Conservation (phyloP, 2,888 invertebrate genomes). For the Cheilosia grossa region DNA sequence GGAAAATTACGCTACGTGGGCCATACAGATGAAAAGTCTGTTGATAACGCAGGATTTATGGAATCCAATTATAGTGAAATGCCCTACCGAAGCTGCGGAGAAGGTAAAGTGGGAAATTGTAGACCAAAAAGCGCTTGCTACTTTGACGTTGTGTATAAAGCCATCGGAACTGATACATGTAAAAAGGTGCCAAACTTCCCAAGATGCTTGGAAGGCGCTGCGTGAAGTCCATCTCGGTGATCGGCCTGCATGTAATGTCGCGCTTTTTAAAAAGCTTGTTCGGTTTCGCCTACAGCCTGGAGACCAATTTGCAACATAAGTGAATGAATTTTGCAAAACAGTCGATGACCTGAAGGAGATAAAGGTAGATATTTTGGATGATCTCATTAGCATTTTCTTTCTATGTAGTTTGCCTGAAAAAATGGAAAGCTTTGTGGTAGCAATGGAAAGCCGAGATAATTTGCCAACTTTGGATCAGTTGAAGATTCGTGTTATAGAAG, state of each 20-base stretch:
- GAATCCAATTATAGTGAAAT: conserved; percentile 18
- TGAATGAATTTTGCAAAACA: conserved; percentile 45
- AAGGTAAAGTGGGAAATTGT: neutral
- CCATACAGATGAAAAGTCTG: conserved; percentile 51
- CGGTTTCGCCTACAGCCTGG: conserved; percentile 13
- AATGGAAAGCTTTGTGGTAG: conserved; percentile 51
- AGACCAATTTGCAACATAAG: conserved; percentile 8
- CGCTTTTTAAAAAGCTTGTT: too few relatives aligned
- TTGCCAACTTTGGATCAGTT: conserved; percentile 37
- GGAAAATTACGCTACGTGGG: conserved; percentile 52
- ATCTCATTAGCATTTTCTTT: conserved; percentile 45
- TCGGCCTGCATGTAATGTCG: too few relatives aligned
- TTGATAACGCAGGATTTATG: conserved; percentile 52
- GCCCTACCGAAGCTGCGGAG: neutral
- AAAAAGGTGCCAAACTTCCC: conserved; percentile 37
- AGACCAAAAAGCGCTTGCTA: conserved; percentile 16
- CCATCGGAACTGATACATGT: conserved; percentile 44
- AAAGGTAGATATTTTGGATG: conserved; percentile 21
- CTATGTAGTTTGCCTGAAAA: conserved; percentile 49
- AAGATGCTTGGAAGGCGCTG: conserved; percentile 36
- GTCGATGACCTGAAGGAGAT: conserved; percentile 48
- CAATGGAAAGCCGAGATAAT: conserved; percentile 52
- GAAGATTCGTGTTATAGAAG: conserved; percentile 37
- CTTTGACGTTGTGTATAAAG: conserved; percentile 22
- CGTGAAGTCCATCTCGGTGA: too few relatives aligned